Evolutionary conservation across 2,797 vertebrate species (phyloP), one percentile per base, ranked within the genome.

Genomic region (Eospalax fontanierii): DNA sequence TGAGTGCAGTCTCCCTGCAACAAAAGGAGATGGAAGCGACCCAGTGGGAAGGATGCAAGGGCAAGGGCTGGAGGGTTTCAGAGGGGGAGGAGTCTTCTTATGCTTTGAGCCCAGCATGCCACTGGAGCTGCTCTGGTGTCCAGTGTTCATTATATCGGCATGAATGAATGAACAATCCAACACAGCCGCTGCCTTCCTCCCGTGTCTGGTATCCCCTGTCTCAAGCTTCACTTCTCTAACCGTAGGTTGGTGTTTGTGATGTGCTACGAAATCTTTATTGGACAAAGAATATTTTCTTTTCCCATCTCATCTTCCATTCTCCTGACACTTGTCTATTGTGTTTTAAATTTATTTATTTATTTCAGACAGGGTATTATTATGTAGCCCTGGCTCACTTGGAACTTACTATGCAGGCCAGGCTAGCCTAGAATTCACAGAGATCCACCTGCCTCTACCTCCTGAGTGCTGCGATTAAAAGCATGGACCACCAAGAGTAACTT

Each of bases 331-430:
- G 35, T 86, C n/a, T 75, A n/a, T 30, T 40, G 12, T 80, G 28
- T 38, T 85, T 92, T 66, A 65, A 28, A 89, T 70, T 91, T 71
- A 19, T 40, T 86, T 54, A 14, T 54, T 54, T 54, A 54, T 54
- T 54, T 54, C 14, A 10, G 8, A 54, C 50, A 54, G 50, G 14
- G 50, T 54, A 54, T 54, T 54, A 54, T 12, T 54, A 15, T 54
- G 50, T 54, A 54, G 50, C 50, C 46, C 50, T 54, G 50, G 14
- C 14, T 54, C 50, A 54, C 8, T 54, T 54, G 12, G 50, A 54
- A 54, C 50, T 54, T 54, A 12, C 50, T 54, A 54, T 54, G 50
- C 14, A 54, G 50, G 14, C 14, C 12, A 54, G 50, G 12, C 50
- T 54, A 12, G 50, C 50, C 50, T 54, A 12, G 50, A 54, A 54